Percentiles rank a stretch among this genome's conserved stretches.
Evolutionary conservation across 2,113 vertebrate genomes (phyloP).

Genomic region (Porphyrio hochstetteri): DNA sequence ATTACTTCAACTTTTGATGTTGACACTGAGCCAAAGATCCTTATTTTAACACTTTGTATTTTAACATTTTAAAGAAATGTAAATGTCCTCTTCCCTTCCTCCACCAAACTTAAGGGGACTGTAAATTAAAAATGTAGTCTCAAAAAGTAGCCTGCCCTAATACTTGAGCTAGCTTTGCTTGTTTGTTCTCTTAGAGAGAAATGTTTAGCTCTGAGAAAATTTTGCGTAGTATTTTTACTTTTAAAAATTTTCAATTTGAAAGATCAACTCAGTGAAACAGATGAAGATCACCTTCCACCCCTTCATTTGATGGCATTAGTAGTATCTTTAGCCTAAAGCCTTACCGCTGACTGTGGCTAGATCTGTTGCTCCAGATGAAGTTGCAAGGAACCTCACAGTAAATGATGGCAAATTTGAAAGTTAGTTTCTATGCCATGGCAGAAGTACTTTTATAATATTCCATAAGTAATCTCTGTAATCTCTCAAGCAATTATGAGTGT

Average conservation of each 20-base stretch:
- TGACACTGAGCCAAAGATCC: not conserved
- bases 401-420: not conserved
- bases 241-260: not conserved
- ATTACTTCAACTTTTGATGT: not conserved
- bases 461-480: not conserved
- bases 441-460: not conserved
- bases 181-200: slow-evolving; percentile 20
- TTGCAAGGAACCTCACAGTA: not conserved
- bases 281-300: not conserved
- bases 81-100: not conserved
- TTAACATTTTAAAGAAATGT: not conserved
- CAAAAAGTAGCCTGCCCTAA: not conserved
- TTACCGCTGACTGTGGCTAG: not conserved
- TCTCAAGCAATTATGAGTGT: not conserved
- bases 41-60: not conserved
- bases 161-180: not conserved
- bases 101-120: not conserved
- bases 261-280: not conserved
- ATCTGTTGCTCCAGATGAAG: not conserved
- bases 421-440: not conserved
- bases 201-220: slow-evolving; percentile 59
- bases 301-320: not conserved
- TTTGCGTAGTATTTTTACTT: not conserved
- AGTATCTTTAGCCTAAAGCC: not conserved
- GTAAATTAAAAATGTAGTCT: not conserved